Evolutionary conservation across 2,113 vertebrate species (phyloP).

Genomic region (Polypterus senegalus): DNA sequence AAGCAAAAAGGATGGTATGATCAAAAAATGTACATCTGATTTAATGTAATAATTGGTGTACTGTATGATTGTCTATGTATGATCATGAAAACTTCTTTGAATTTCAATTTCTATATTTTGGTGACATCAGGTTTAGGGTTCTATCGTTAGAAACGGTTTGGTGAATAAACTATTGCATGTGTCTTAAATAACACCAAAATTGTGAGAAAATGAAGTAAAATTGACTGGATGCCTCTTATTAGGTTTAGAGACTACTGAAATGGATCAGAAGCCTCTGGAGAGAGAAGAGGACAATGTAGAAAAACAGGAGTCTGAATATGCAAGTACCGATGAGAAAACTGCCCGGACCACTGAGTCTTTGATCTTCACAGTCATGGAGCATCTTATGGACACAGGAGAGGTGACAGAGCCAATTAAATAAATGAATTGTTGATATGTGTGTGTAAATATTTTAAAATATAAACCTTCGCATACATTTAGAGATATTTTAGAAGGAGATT

Average conservation of each 20-base stretch:
- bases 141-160: not conserved
- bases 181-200: no score
- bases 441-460: no score
- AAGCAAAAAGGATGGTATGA: conserved; percentile 35
- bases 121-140: no score
- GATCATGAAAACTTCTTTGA: no score
- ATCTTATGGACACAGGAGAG: conserved; percentile 40
- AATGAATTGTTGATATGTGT: no score
- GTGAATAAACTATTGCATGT: not conserved
- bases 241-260: conserved; percentile 49
- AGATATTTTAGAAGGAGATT: no score
- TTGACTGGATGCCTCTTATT: conserved; percentile 16
- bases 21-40: no score
- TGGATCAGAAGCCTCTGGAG: conserved; percentile 45
- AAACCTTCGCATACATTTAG: no score
- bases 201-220: not conserved
- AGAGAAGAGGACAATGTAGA: conserved; percentile 36
- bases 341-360: conserved; percentile 68
- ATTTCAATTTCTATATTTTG: no score
- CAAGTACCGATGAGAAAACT: conserved; percentile 34
- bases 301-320: conserved; percentile 26
- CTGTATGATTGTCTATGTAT: no score
- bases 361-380: conserved; percentile 69
- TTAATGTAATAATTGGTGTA: no score
- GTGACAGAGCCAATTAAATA: no score